A percentile compares a stretch with the other conserved stretches of the same genome.
phyloP scores from a whole-genome alignment of 2,888 invertebrate species.

The Philereme vetulata region DNA sequence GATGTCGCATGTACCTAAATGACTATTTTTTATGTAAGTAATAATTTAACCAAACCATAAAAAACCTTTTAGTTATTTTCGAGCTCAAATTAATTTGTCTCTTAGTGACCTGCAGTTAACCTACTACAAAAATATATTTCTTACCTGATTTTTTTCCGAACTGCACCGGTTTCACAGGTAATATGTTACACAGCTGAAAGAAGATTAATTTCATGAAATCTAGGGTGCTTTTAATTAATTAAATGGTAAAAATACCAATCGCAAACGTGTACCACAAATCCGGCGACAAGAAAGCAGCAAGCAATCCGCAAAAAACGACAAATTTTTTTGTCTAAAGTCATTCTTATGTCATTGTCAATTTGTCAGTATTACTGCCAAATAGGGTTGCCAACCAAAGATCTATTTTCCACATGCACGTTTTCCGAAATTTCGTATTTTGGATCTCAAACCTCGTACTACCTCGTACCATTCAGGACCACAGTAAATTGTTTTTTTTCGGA shows the following conservation, averaged over 20 bases:
- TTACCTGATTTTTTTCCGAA: slow-evolving; percentile 16
- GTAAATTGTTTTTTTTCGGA: too few relatives aligned
- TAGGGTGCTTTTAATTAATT: neutral
- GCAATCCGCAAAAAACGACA: neutral
- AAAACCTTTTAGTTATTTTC: neutral
- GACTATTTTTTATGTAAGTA: too few relatives aligned
- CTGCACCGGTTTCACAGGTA: slow-evolving; percentile 3
- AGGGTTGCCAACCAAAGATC: too few relatives aligned
- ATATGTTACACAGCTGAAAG: slow-evolving; percentile 18
- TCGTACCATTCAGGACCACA: too few relatives aligned
- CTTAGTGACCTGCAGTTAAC: slow-evolving; percentile 18
- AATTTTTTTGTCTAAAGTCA: too few relatives aligned
- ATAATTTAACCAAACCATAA: too few relatives aligned
- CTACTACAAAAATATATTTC: slow-evolving; percentile 10
- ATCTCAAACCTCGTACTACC: too few relatives aligned
- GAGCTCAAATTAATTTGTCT: neutral
- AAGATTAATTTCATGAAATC: neutral
- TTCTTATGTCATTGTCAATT: too few relatives aligned
- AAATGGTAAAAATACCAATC: slow-evolving; percentile 1
- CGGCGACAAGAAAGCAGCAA: slow-evolving; percentile 4
- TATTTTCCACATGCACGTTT: too few relatives aligned
- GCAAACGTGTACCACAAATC: slow-evolving; percentile 24
- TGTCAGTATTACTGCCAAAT: too few relatives aligned
- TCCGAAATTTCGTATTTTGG: too few relatives aligned
- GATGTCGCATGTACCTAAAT: too few relatives aligned